Evolutionary conservation across 2,113 vertebrate genomes (phyloP).

Genomic region (Xyrauchen texanus): DNA sequence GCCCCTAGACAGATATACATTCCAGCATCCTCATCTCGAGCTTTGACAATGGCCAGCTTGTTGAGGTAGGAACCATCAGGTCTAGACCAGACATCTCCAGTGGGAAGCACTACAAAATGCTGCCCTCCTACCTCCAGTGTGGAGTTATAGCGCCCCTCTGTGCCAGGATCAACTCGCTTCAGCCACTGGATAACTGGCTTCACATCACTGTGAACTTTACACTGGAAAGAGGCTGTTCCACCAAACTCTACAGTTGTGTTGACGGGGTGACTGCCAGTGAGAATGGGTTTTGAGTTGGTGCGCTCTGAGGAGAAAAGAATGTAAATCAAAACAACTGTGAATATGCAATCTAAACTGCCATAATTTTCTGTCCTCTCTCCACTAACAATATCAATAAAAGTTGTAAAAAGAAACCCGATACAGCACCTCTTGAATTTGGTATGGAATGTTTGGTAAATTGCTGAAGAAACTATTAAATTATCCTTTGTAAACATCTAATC

Average conservation of each 20-base stretch:
- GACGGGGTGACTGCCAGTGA: slow-evolving; percentile 66
- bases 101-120: slow-evolving; percentile 65
- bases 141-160: slow-evolving; percentile 62
- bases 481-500: too few relatives aligned
- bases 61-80: slow-evolving; percentile 70
- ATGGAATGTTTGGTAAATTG: too few relatives aligned
- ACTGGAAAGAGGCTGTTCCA: slow-evolving; percentile 68
- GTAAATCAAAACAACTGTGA: too few relatives aligned
- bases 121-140: slow-evolving; percentile 68
- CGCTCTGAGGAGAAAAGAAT: slow-evolving; percentile 53
- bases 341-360: too few relatives aligned
- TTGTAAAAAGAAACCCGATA: too few relatives aligned
- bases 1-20: slow-evolving; percentile 71
- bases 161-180: slow-evolving; percentile 61
- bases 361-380: too few relatives aligned
- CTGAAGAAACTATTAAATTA: too few relatives aligned
- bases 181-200: slow-evolving; percentile 70
- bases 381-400: too few relatives aligned
- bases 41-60: slow-evolving; percentile 66
- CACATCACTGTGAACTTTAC: slow-evolving; percentile 68
- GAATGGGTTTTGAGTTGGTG: slow-evolving; percentile 65
- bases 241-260: slow-evolving; percentile 69
- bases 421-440: too few relatives aligned
- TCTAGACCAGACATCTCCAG: slow-evolving; percentile 67
- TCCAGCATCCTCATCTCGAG: slow-evolving; percentile 64